These are phyloP conservation scores for Pogonocherus hispidulus DNA, from an alignment of 2,888 invertebrate species.

Conservation along the genomic window DNA sequence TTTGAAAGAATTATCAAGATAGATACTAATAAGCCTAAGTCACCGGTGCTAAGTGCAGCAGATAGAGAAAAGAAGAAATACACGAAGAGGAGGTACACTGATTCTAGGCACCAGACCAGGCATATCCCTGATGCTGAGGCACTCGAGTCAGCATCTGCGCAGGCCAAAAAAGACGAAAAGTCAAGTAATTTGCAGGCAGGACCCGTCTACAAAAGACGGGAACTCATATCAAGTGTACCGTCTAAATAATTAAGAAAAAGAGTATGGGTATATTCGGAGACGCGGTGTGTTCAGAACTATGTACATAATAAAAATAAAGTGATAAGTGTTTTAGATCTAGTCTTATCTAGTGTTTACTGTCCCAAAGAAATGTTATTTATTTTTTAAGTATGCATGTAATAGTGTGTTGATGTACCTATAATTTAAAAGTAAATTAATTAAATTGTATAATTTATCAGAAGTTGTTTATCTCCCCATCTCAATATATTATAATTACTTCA, in stretches of 20 bases:
- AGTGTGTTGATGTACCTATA: constrained; percentile 56
- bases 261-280: background rate
- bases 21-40: constrained; percentile 67
- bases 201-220: constrained; percentile 83
- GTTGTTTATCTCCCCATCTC: too few relatives aligned
- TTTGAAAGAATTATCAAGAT: constrained; percentile 75
- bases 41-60: constrained; percentile 60
- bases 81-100: constrained; percentile 74
- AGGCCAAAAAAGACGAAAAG: constrained; percentile 52
- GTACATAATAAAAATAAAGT: constrained; percentile 47
- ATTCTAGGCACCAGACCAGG: constrained; percentile 73
- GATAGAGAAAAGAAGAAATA: constrained; percentile 73
- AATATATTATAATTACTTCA: too few relatives aligned
- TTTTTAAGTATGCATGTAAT: constrained; percentile 56
- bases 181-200: constrained; percentile 60
- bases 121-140: constrained; percentile 73
- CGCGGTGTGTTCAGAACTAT: constrained; percentile 53
- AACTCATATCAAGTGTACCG: constrained; percentile 84
- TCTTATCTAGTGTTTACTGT: constrained; percentile 53
- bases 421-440: constrained; percentile 31
- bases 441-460: constrained; percentile 29
- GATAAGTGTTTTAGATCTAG: constrained; percentile 56
- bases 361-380: constrained; percentile 55
- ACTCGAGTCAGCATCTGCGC: constrained; percentile 61
- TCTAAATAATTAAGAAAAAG: constrained; percentile 52